A percentile compares a stretch with the other conserved stretches of the same genome.
These are phyloP conservation scores for Anarhynchus alexandrinus DNA, from an alignment of 2,113 vertebrate species.

Conservation along the genomic window DNA sequence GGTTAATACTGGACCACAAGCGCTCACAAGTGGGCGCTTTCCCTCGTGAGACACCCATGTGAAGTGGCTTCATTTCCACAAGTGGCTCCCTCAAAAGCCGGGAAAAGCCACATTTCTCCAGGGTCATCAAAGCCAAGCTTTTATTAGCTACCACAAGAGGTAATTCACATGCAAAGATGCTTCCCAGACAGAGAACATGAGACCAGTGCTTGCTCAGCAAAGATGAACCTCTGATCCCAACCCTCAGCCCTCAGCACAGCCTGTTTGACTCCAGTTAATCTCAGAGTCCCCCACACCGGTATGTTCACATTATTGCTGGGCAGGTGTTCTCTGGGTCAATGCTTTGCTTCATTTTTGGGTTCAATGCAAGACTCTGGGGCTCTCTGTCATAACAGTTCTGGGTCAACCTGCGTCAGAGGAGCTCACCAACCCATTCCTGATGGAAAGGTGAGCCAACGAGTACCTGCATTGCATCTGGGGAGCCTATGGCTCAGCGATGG, in stretches of 20 bases:
- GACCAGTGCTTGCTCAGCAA: background rate
- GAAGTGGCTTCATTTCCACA: background rate
- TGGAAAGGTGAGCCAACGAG: background rate
- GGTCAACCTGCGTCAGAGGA: background rate
- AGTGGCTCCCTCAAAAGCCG: background rate
- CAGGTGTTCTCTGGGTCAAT: background rate
- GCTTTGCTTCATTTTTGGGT: background rate
- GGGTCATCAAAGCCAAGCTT: background rate
- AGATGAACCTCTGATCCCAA: background rate
- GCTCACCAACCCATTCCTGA: background rate
- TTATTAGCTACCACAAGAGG: background rate
- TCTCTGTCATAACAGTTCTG: background rate
- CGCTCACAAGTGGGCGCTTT: background rate
- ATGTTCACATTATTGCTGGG: rapidly evolving
- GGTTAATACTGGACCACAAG: background rate
- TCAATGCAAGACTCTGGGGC: background rate
- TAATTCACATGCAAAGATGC: background rate
- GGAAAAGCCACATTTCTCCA: background rate
- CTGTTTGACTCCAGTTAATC: background rate
- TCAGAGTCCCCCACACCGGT: background rate
- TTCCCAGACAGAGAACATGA: background rate
- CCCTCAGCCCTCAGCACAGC: background rate
- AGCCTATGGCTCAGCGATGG: rapidly evolving
- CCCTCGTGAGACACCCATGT: background rate
- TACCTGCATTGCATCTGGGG: background rate